Evolutionary conservation across 2,113 vertebrate species (phyloP).

Genomic region (Struthio camelus): DNA sequence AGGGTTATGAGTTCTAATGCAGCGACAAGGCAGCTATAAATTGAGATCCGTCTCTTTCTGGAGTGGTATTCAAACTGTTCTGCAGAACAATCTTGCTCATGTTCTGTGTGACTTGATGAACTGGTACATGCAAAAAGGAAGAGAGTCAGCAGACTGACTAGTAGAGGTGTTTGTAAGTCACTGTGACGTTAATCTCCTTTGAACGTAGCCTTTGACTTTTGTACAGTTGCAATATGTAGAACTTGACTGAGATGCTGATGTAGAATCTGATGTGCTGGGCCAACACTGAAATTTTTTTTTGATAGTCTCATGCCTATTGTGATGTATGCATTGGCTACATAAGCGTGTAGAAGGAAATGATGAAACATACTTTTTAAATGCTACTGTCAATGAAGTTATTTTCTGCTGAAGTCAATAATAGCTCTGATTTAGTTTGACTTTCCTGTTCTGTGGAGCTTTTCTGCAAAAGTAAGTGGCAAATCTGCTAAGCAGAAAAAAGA

Average conservation of each 20-base stretch:
- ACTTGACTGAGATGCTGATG: background rate
- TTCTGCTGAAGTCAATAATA: background rate
- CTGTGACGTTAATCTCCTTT: background rate
- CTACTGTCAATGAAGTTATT: background rate
- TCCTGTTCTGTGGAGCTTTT: background rate
- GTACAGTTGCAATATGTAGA: background rate
- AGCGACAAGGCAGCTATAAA: no score
- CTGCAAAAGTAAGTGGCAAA: background rate
- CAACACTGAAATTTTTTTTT: background rate
- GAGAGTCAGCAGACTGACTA: background rate
- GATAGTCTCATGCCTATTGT: background rate
- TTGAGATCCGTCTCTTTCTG: background rate
- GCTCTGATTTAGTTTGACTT: background rate
- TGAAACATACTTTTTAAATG: background rate
- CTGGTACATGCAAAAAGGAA: background rate
- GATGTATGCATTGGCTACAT: background rate
- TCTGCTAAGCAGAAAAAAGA: background rate
- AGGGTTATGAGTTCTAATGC: background rate
- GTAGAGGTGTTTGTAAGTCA: background rate
- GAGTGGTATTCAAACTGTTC: background rate
- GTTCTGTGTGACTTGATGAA: background rate
- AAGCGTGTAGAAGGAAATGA: background rate
- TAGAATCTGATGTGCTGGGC: background rate
- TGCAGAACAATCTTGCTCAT: background rate
- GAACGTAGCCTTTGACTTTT: background rate